Evolutionary conservation across 2,797 vertebrate species (phyloP).

Genomic region (Smutsia gigantea): DNA sequence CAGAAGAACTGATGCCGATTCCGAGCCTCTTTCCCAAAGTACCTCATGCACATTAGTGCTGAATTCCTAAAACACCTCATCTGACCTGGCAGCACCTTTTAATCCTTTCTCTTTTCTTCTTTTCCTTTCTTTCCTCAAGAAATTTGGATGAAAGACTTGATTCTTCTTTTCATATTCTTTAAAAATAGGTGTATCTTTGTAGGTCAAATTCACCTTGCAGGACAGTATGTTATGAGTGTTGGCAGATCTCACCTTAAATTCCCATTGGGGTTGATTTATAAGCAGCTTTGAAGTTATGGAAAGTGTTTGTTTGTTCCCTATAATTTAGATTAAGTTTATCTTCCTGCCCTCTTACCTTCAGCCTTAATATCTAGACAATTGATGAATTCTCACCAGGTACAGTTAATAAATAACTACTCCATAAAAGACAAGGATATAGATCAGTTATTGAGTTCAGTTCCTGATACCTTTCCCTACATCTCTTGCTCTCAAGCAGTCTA

Average conservation of each 20-base stretch:
- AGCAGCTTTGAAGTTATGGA: not conserved
- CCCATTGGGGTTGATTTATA: not conserved
- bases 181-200: not conserved
- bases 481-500: not conserved
- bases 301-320: not conserved
- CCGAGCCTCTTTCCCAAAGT: not conserved
- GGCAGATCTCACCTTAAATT: not conserved
- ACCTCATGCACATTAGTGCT: fast-evolving
- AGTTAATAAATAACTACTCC: not conserved
- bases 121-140: not conserved
- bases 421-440: not conserved
- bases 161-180: not conserved
- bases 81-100: no score
- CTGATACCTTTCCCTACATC: fast-evolving
- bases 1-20: not conserved
- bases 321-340: not conserved
- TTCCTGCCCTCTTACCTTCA: not conserved
- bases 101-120: not conserved
- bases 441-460: no score
- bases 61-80: not conserved
- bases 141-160: not conserved
- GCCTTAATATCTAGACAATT: not conserved
- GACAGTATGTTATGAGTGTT: fast-evolving
- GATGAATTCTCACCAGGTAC: not conserved
- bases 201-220: not conserved